phyloP scores from a whole-genome alignment of 2,888 invertebrate species.

The Mythimna loreyi region DNA sequence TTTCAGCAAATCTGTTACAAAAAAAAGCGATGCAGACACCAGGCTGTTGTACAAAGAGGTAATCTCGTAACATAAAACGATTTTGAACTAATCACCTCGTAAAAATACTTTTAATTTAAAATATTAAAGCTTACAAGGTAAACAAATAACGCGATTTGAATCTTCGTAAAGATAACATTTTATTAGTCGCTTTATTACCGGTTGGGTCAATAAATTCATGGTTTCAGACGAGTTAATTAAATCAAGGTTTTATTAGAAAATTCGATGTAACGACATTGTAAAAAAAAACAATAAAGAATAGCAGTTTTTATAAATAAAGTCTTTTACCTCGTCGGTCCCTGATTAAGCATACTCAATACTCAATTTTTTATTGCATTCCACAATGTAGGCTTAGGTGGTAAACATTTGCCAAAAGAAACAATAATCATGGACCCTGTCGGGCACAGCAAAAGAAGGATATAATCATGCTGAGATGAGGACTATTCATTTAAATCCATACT shows the following conservation, averaged over 20 bases:
- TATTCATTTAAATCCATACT: no score
- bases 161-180: constrained; percentile 18
- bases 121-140: constrained; percentile 1
- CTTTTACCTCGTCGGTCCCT: no score
- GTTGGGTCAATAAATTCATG: constrained; percentile 20
- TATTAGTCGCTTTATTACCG: constrained; percentile 29
- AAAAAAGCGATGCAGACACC: no score
- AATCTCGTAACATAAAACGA: not conserved
- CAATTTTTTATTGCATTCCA: no score
- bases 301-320: constrained; percentile 33
- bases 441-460: no score
- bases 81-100: constrained; percentile 4
- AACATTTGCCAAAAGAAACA: no score
- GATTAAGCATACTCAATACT: no score
- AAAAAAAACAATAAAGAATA: constrained; percentile 21
- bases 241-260: constrained; percentile 34
- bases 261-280: constrained; percentile 20
- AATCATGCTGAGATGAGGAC: no score
- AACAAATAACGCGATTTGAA: constrained; percentile 29
- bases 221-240: constrained; percentile 46
- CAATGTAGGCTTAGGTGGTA: no score
- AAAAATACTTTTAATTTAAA: constrained; percentile 21
- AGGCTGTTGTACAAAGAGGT: not conserved
- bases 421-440: no score
- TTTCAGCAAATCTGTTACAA: no score